Base-by-base conservation (phyloP, 2,888 invertebrate species). In the Apotomis betuletana region DNA sequence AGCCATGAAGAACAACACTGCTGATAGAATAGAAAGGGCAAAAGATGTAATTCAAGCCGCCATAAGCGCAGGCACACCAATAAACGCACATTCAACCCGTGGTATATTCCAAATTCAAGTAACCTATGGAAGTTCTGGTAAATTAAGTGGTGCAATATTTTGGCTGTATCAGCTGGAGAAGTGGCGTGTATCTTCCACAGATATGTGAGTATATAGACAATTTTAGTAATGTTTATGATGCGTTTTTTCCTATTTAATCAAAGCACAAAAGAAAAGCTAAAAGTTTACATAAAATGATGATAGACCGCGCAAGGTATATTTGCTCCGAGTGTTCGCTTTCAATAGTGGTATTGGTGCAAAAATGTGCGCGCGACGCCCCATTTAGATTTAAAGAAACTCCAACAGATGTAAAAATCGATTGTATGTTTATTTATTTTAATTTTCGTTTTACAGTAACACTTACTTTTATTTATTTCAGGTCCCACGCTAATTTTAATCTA, bases 91-190 rank as follows among this genome's bases (percentile, higher is more conserved):
- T 87, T 97, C 98, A 0, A 98, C 98, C 0, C 95, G 98, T 81
- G 97, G 96, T 79, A 95, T 97, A 46, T 89, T 97, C 74, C 96
- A 96, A 87, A 94, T 96, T 10, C 97, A 97, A 88, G 94, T 98
- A 74, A 97, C 97, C 8, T 98, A 96, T 86, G 95, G 95, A n/a
- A 94, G 94, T 80, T 96, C 96, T 8, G 98, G 98, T 58, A 98
- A 98, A 91, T 94, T 98, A 73, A 97, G 97, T 70, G 98, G 98
- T 5, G 98, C 97, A 4, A 96, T 97, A 80, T 97, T 98, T 84
- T 97, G 96, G 93, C 93, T 97, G 67, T 96, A 97, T 84, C 96
- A 97, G 85, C 88, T 98, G 76, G 98, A 99, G 85, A 98, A 98
- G 84, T 96, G 97, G 94, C 94, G 98, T 57, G 96, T 98, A 59